Evolutionary conservation across 2,113 vertebrate genomes (phyloP), one percentile per base, ranked within the genome.

Genomic region (Dromaius novaehollandiae): DNA sequence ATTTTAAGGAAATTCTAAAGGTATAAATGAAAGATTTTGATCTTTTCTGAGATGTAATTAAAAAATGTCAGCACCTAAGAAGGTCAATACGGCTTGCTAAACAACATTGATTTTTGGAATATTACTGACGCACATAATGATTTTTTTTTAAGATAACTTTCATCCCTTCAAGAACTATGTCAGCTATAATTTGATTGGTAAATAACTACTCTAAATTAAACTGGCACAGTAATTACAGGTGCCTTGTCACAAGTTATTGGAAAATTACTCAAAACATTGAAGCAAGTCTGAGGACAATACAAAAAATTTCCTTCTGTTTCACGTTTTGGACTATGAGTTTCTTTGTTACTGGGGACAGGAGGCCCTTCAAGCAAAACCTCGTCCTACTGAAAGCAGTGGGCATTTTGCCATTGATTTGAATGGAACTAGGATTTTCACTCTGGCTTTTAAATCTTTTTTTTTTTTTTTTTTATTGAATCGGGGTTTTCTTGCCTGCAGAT

Each of bases 61-160:
- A 94, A 97, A 86, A 88, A 75, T 74, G 70, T 83, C 70, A 92
- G 65, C 89, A 81, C 96, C 86, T 70, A 70, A 95, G 71, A 93
- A 93, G 93, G 93, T 97, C 97, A 97, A 83, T 95, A 65, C 44
- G 15, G 30, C 69, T 82, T 79, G 61, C 80, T 94, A 87, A 96
- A 90, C 46, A 85, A 53, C 90, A 98, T 89, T 92, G 94, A 96
- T 97, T 97, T 97, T 70, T 80, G 26, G 79, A 90, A 90, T 93
- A 95, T 97, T 96, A 97, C 85, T 90, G 88, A 95, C 91, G 66
- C 44, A 68, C 74, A 82, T 40, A 80, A 68, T 51, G 89, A 82
- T 69, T 61, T 69, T 90, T 90, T 87, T 93, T 51, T 8, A 95
- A 91, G 95, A 55, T 69, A 60, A 75, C 68, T 94, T 95, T 83